Base-by-base conservation (phyloP, 2,888 invertebrate genomes). In the Thera obeliscata region DNA sequence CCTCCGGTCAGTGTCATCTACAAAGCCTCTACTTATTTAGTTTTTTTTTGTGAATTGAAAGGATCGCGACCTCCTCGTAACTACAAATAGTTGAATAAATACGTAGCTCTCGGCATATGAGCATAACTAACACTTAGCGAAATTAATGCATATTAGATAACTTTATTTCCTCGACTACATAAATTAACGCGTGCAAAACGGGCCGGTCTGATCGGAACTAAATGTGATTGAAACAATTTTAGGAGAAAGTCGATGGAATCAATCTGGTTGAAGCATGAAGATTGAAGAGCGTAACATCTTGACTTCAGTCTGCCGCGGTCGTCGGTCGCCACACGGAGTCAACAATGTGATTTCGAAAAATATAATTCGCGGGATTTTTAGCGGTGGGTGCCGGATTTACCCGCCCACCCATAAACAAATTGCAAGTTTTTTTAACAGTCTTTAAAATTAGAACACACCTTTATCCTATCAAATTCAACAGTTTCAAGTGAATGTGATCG, bases 241-340 rank as follows among this genome's bases (percentile, higher is more conserved):
- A 80, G 81, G 87, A 81, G 88, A 88, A 88, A 88, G 88, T 85
- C 77, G 76, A 80, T 75, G 77, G 79, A 84, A 84, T 86, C 85
- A 78, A 82, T 81, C 79, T 78, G 76, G 75, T 78, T 72, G 78
- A 22, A 22, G 22, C 22, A 22, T 22, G 22, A 22, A 22, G 22
- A 22, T 22, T 22, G 22, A 81, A 79, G 82, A 83, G 78, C 81
- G 80, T 80, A 74, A 77, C 78, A 78, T 67, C 69, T 79, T 77
- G 72, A 48, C 61, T 74, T 70, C 75, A 82, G 84, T 81, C 64
- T 49, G 62, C 57, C 74, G 74, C 76, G 73, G 72, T 76, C 66
- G 58, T 61, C 58, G 70, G 75, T 66, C 76, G 57, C 72, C 11
- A 52, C 66, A 55, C 54, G 48, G 65, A 43, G 41, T 33, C 52